Percentiles rank a stretch among this genome's conserved stretches.
Evolutionary conservation across 2,888 invertebrate genomes (phyloP).

Genomic region (Tupiocoris notatus): DNA sequence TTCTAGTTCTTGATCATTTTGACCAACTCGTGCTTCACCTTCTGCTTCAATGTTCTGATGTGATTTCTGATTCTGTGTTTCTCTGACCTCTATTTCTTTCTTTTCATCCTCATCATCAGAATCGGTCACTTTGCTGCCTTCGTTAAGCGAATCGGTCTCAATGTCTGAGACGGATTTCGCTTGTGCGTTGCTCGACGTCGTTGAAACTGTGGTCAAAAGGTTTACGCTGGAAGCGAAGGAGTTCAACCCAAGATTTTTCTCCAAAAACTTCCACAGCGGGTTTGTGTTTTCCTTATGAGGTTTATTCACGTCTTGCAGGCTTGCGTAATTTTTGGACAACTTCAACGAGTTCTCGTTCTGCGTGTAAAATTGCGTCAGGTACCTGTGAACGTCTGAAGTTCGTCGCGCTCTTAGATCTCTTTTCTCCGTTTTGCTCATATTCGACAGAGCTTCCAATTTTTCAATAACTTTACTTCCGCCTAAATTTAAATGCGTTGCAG

Average conservation of each 20-base stretch:
- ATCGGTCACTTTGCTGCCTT: not conserved
- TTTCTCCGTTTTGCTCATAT: slow-evolving; percentile 20
- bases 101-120: not conserved
- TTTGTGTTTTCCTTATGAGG: slow-evolving; percentile 19
- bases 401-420: slow-evolving; percentile 19
- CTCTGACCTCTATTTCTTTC: not conserved
- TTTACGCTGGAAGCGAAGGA: slow-evolving; percentile 22
- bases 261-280: slow-evolving; percentile 25
- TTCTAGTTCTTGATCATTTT: not conserved
- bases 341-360: slow-evolving; percentile 41
- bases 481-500: slow-evolving; percentile 44
- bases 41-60: not conserved
- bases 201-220: slow-evolving; percentile 14
- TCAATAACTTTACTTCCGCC: slow-evolving; percentile 18
- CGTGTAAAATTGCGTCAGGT: slow-evolving; percentile 40
- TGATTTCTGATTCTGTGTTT: not conserved
- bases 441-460: slow-evolving; percentile 22
- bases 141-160: slow-evolving; percentile 26
- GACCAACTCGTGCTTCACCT: not conserved
- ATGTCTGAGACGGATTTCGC: slow-evolving; percentile 24
- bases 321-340: slow-evolving; percentile 27
- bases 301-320: slow-evolving; percentile 23
- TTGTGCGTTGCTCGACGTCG: slow-evolving; percentile 21
- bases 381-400: slow-evolving; percentile 44
- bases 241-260: slow-evolving; percentile 27